These are phyloP conservation scores for Scaeva pyrastri DNA, from an alignment of 2,888 invertebrate species.

Conservation along the genomic window DNA sequence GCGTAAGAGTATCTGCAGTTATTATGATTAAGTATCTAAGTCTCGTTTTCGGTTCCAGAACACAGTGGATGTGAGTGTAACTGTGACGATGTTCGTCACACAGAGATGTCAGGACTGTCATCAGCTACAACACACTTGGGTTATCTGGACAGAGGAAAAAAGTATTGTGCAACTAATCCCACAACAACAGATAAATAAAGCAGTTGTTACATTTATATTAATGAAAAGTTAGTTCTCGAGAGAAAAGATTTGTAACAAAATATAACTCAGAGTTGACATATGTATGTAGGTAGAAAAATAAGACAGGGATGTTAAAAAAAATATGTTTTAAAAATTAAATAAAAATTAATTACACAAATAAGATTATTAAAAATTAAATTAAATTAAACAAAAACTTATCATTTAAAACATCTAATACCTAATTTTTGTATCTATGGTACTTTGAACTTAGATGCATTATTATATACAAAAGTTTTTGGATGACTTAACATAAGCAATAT, in stretches of 20 bases:
- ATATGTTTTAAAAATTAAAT: too few species aligned
- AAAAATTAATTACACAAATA: too few species aligned
- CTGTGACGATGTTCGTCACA: conserved; percentile 37
- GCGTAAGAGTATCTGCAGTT: conserved; percentile 7
- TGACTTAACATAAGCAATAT: too few species aligned
- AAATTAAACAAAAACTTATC: too few species aligned
- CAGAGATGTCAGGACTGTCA: conserved; percentile 34
- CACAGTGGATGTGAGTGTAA: background rate
- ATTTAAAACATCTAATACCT: too few species aligned
- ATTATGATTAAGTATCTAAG: conserved; percentile 4
- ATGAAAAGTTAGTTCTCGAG: background rate
- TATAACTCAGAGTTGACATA: background rate
- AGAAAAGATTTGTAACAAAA: conserved; percentile 2
- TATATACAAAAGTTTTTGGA: too few species aligned
- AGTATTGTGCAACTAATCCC: conserved; percentile 11
- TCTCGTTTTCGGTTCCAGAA: background rate
- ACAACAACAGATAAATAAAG: conserved; percentile 11
- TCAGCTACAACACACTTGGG: background rate
- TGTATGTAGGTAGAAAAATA: background rate
- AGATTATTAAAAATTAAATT: too few species aligned
- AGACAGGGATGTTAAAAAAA: background rate
- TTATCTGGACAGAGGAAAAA: background rate
- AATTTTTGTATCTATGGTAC: too few species aligned
- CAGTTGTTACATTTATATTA: conserved; percentile 16
- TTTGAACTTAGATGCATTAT: too few species aligned